Conservation (phyloP, 2,888 invertebrate genomes). For the Drosophila mimetica region DNA sequence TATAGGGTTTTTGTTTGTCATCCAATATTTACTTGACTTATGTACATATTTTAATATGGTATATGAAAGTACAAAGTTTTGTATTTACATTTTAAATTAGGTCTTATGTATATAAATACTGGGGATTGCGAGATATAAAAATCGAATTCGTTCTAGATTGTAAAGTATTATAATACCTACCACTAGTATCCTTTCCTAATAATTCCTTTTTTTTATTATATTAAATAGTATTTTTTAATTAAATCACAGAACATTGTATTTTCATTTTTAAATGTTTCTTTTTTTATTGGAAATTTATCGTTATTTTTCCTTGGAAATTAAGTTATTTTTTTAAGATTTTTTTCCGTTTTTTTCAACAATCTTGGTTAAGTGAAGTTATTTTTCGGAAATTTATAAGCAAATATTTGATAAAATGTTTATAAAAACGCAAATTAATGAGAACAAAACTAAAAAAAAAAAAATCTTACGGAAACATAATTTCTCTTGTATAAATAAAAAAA, state of each 20-base stretch:
- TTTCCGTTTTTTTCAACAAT: background rate
- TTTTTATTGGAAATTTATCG: too few species aligned
- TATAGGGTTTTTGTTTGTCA: background rate
- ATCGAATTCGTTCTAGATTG: background rate
- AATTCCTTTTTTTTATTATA: background rate
- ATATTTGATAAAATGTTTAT: background rate
- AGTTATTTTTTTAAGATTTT: background rate
- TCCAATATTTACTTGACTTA: background rate
- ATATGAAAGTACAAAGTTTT: too few species aligned
- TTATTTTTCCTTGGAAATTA: background rate
- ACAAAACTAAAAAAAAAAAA: background rate
- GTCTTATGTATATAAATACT: background rate
- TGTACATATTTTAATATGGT: too few species aligned
- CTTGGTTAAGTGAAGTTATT: background rate
- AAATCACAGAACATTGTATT: too few species aligned
- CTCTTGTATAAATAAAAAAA: too few species aligned
- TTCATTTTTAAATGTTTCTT: too few species aligned
- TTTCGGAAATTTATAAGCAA: background rate
- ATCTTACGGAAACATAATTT: too few species aligned
- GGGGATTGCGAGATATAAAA: background rate
- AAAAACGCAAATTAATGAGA: too few species aligned
- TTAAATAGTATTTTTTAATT: background rate
- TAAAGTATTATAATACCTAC: background rate
- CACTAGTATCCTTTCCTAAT: background rate
- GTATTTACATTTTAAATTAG: background rate